phyloP scores from a whole-genome alignment of 2,113 vertebrate genomes.

The Pseudopodoces humilis region DNA sequence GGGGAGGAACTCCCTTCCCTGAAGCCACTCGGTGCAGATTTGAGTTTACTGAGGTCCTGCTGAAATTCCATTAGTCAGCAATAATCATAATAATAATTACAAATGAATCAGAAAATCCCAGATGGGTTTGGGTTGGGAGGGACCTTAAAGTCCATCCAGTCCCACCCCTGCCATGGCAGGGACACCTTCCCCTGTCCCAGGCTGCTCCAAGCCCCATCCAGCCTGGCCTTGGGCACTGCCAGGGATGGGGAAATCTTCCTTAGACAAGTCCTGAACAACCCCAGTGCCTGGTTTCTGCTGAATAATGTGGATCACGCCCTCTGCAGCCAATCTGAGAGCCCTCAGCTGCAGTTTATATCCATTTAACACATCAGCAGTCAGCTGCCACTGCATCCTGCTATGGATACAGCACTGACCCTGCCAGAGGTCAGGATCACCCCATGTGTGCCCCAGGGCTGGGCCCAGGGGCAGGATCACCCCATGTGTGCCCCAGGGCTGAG shows the following conservation, averaged over 20 bases:
- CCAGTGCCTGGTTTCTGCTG: not conserved
- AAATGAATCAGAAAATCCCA: not conserved
- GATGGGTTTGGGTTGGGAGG: not conserved
- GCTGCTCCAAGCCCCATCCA: fast-evolving
- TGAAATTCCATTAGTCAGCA: not conserved
- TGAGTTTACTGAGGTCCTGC: not conserved
- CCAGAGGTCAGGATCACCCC: not conserved
- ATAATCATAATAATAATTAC: not conserved
- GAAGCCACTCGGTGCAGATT: not conserved
- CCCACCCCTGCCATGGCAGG: not conserved
- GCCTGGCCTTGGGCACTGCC: not conserved
- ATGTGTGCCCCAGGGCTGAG: not conserved
- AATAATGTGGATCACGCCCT: not conserved
- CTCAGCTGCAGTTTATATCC: not conserved
- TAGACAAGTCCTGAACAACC: not conserved
- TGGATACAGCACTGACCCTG: not conserved
- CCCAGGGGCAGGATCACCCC: not conserved
- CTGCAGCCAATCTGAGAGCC: not conserved
- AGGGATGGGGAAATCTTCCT: not conserved
- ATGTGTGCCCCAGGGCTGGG: not conserved
- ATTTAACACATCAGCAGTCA: fast-evolving
- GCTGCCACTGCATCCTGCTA: fast-evolving
- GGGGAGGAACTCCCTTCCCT: not conserved
- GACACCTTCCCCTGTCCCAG: not conserved
- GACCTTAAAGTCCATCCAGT: fast-evolving